Conservation (phyloP, 2,113 vertebrate genomes). For the Triplophysa siluroides region DNA sequence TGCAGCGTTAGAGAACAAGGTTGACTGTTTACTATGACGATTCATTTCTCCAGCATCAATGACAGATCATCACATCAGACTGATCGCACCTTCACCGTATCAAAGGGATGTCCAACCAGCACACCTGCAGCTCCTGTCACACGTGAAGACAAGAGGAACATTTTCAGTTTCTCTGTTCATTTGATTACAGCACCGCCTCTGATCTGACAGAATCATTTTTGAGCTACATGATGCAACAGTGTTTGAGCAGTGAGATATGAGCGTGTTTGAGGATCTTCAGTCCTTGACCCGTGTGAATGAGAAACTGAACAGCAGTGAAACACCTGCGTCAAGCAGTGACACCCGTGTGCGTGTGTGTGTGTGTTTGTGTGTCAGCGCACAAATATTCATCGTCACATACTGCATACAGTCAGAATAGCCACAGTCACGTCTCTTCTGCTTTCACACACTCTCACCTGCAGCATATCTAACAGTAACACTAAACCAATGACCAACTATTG, state of each 20-base stretch:
- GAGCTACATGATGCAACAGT: neutral
- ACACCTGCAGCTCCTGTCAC: conserved; percentile 90
- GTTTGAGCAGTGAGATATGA: neutral
- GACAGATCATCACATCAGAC: neutral
- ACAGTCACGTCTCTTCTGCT: too few relatives aligned
- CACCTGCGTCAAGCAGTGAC: conserved; percentile 26
- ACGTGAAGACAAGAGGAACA: conserved; percentile 8
- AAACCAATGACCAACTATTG: too few relatives aligned
- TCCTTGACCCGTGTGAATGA: conserved; percentile 59
- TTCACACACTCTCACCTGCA: too few relatives aligned
- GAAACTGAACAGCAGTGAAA: conserved; percentile 13
- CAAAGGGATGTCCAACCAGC: conserved; percentile 95
- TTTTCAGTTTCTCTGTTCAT: too few relatives aligned
- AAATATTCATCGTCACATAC: neutral
- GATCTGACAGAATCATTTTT: neutral
- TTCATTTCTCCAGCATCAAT: too few relatives aligned
- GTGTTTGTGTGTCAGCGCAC: too few relatives aligned
- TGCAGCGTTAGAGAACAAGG: too few relatives aligned
- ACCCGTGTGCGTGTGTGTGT: too few relatives aligned
- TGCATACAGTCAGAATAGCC: neutral
- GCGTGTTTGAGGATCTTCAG: conserved; percentile 12
- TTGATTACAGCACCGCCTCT: too few relatives aligned
- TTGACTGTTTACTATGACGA: too few relatives aligned
- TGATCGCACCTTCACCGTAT: conserved; percentile 84
- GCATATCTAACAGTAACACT: too few relatives aligned